phyloP scores from a whole-genome alignment of 2,797 vertebrate genomes.

The Chlorospingus semifuscus region DNA sequence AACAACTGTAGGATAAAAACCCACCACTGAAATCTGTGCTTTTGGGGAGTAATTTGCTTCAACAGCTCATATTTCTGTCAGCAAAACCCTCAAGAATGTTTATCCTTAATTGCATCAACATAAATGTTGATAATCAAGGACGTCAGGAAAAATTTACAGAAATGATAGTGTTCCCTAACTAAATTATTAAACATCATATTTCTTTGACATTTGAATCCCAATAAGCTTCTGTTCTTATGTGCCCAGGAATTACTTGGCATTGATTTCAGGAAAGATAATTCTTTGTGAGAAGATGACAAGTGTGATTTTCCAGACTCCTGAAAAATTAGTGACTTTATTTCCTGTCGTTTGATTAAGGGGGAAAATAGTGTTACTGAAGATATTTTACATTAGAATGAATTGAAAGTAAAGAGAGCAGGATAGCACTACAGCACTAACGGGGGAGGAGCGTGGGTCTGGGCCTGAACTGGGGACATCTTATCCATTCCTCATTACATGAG shows the following conservation, averaged over 20 bases:
- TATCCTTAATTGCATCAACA: constrained; percentile 19
- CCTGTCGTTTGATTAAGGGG: neutral
- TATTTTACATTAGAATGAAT: neutral
- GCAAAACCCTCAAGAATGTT: constrained; percentile 24
- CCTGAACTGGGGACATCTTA: neutral
- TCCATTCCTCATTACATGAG: neutral
- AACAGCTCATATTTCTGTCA: constrained; percentile 8
- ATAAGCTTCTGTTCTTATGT: neutral
- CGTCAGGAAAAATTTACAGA: constrained; percentile 16
- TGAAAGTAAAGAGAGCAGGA: neutral
- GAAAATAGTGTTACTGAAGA: neutral
- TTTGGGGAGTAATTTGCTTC: constrained; percentile 24
- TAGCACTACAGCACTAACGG: neutral
- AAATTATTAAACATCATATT: constrained; percentile 37
- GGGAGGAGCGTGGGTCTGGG: neutral
- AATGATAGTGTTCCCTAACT: neutral
- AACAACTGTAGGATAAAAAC: neutral
- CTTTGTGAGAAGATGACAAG: neutral
- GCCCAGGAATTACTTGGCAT: constrained; percentile 1
- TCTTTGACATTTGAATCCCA: constrained; percentile 1
- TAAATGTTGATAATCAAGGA: constrained; percentile 47
- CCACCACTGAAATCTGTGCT: neutral
- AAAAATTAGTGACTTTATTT: constrained; percentile 2
- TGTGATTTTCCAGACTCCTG: neutral
- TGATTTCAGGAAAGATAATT: neutral